phyloP scores from a whole-genome alignment of 2,888 invertebrate species.

The Dascillus cervinus region DNA sequence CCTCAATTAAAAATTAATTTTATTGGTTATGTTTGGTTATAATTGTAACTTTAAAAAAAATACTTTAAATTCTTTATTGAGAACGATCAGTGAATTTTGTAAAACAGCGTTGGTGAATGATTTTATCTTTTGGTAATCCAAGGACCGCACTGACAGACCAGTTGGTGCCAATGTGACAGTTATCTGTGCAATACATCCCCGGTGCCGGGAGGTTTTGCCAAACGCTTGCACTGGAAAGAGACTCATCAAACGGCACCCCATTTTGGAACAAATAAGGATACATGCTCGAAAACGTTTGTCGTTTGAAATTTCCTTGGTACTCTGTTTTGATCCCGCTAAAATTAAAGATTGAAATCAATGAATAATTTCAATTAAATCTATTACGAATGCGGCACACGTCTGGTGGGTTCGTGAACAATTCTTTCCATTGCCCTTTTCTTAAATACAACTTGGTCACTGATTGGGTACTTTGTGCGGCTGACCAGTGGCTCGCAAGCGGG shows the following conservation, averaged over 20 bases:
- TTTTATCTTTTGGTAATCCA: slow-evolving; percentile 5
- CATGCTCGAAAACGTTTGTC: slow-evolving; percentile 31
- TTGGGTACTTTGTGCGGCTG: slow-evolving; percentile 15
- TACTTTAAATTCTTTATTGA: too few species aligned
- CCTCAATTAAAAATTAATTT: too few species aligned
- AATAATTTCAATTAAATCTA: too few species aligned
- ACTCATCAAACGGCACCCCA: slow-evolving; percentile 28
- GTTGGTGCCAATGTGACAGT: slow-evolving; percentile 39
- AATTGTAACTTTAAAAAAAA: too few species aligned
- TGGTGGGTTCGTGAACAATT: slow-evolving; percentile 22
- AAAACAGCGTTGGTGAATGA: slow-evolving; percentile 9
- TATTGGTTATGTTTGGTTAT: too few species aligned
- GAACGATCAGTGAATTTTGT: slow-evolving; percentile 11
- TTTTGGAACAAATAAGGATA: slow-evolving; percentile 29
- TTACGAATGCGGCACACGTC: slow-evolving; percentile 31
- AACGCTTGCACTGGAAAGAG: slow-evolving; percentile 28
- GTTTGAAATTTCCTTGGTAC: slow-evolving; percentile 28
- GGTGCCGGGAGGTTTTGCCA: slow-evolving; percentile 37
- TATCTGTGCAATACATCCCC: slow-evolving; percentile 42
- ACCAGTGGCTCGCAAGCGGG: slow-evolving; percentile 18
- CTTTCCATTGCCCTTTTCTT: slow-evolving; percentile 17
- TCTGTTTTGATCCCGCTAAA: slow-evolving; percentile 35
- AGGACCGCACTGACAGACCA: slow-evolving; percentile 37
- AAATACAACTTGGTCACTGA: slow-evolving; percentile 22
- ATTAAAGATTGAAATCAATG: slow-evolving; percentile 11